phyloP scores from a whole-genome alignment of 2,888 invertebrate genomes.

The Ochropacha duplaris region DNA sequence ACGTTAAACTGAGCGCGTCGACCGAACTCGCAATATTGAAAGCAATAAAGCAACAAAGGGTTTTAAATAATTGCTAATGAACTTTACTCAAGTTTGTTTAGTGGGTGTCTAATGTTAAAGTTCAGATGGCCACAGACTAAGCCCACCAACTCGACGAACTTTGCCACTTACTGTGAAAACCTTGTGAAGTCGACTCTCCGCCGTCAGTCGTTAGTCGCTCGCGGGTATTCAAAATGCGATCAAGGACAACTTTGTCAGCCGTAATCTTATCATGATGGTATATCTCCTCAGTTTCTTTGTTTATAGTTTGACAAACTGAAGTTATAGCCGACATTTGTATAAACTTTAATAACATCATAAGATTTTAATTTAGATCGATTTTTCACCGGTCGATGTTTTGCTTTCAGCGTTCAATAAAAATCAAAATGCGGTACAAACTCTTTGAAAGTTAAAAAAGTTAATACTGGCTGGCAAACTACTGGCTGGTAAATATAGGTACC shows the following conservation, averaged over 20 bases:
- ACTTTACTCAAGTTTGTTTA: constrained; percentile 39
- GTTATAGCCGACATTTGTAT: not conserved
- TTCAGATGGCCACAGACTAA: constrained; percentile 29
- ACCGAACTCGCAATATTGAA: constrained; percentile 23
- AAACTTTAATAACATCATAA: too few relatives aligned
- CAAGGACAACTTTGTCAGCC: not conserved
- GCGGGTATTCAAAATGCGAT: not conserved
- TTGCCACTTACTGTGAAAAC: constrained; percentile 31
- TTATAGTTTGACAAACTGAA: not conserved
- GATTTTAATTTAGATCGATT: too few relatives aligned
- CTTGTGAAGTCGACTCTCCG: constrained; percentile 13
- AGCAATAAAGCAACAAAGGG: constrained; percentile 48
- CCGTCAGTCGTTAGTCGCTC: not conserved
- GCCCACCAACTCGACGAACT: constrained; percentile 24
- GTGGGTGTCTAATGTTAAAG: constrained; percentile 51
- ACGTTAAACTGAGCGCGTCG: constrained; percentile 21
- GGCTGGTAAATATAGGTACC: too few relatives aligned
- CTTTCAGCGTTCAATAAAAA: too few relatives aligned
- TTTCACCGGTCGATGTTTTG: too few relatives aligned
- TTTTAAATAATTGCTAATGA: constrained; percentile 58
- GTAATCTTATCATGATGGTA: not conserved
- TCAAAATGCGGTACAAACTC: too few relatives aligned
- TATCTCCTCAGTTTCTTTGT: not conserved
- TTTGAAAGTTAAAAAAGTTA: too few relatives aligned
- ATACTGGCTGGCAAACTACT: too few relatives aligned